phyloP scores from a whole-genome alignment of 2,797 vertebrate genomes.

The Pyrocephalus nanus region DNA sequence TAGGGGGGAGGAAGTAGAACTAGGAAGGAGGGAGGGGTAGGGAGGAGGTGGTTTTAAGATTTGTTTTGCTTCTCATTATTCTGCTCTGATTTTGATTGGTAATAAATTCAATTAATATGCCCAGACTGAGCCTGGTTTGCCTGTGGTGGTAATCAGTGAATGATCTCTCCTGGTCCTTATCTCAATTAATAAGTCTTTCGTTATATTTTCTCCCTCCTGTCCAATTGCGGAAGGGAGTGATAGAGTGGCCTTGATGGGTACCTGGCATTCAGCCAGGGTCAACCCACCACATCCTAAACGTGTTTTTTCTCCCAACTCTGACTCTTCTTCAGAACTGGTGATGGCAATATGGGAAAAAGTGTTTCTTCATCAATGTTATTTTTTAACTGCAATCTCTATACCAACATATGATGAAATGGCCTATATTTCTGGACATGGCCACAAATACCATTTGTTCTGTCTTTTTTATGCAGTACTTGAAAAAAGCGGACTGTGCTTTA shows the following conservation, averaged over 20 bases:
- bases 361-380: not conserved
- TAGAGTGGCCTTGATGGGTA: not conserved
- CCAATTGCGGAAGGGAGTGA: not conserved
- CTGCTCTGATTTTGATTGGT: not conserved
- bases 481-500: not conserved
- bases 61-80: not conserved
- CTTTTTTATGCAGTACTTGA: not conserved
- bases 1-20: not conserved
- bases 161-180: not conserved
- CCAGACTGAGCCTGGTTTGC: not conserved
- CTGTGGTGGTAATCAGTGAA: not conserved
- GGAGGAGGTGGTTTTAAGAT: not conserved
- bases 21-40: not conserved
- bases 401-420: not conserved
- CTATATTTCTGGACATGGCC: not conserved
- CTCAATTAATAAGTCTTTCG: not conserved
- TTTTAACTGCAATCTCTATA: not conserved
- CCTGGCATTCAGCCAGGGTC: not conserved
- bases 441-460: not conserved
- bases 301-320: fast-evolving
- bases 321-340: not conserved
- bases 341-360: not conserved
- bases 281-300: not conserved
- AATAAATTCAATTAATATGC: not conserved
- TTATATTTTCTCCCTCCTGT: not conserved